These are phyloP conservation scores for Antidorcas marsupialis DNA, from an alignment of 2,113 vertebrate species.

Conservation along the genomic window DNA sequence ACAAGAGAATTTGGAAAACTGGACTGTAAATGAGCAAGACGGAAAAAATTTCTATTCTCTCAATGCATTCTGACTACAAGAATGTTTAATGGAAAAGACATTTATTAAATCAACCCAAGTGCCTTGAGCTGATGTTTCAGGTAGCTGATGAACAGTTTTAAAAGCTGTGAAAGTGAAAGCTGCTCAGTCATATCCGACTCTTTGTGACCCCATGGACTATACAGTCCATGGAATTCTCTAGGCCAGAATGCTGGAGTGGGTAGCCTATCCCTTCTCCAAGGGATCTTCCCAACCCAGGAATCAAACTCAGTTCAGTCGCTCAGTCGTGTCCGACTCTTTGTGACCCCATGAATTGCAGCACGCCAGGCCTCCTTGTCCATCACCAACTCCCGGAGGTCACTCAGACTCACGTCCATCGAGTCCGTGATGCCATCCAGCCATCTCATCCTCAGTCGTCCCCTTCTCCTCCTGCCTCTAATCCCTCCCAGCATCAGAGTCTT, in stretches of 20 bases:
- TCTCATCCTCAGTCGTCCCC: too few relatives aligned
- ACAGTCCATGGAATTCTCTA: neutral
- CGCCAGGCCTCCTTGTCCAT: too few relatives aligned
- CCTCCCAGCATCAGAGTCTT: too few relatives aligned
- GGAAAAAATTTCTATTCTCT: slow-evolving; percentile 4
- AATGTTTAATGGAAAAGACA: slow-evolving; percentile 40
- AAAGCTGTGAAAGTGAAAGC: neutral
- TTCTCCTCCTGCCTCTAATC: too few relatives aligned
- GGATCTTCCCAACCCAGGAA: neutral
- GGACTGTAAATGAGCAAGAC: neutral
- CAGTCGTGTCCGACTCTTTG: too few relatives aligned
- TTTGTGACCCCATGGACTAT: neutral
- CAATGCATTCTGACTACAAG: slow-evolving; percentile 12
- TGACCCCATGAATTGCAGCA: too few relatives aligned
- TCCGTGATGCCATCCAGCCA: too few relatives aligned
- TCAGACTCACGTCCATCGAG: too few relatives aligned
- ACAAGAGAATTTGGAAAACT: slow-evolving; percentile 21
- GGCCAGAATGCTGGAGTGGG: neutral
- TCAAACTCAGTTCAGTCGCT: neutral
- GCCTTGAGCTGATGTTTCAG: neutral
- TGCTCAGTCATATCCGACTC: neutral
- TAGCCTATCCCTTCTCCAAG: neutral
- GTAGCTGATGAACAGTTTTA: slow-evolving; percentile 23
- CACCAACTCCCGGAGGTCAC: too few relatives aligned
- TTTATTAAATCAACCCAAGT: slow-evolving; percentile 42